Percentiles rank a stretch among this genome's conserved stretches.
Conservation (phyloP, 2,888 invertebrate genomes). For the Plebejus anna region DNA sequence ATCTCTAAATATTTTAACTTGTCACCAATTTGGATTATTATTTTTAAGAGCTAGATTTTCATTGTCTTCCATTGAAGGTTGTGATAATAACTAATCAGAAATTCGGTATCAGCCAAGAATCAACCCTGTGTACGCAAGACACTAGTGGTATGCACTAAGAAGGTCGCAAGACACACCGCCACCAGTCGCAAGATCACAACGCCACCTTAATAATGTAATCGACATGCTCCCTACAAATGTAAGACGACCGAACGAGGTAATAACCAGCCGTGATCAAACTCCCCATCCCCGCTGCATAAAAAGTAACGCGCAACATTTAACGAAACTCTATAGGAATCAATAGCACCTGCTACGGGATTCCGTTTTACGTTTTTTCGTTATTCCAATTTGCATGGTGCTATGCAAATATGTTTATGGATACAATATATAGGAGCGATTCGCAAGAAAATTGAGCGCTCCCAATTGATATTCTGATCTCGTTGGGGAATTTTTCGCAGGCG, state of each 20-base stretch:
- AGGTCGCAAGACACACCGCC: background rate
- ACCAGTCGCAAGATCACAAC: background rate
- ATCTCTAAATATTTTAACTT: too few species aligned
- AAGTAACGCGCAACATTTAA: constrained; percentile 20
- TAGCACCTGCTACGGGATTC: constrained; percentile 64
- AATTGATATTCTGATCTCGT: constrained; percentile 74
- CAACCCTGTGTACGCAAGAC: too few species aligned
- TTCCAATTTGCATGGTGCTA: constrained; percentile 50
- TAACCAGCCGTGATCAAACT: constrained; percentile 19
- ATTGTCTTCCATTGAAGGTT: too few species aligned
- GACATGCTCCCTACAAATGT: constrained; percentile 8
- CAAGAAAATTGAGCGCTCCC: constrained; percentile 69
- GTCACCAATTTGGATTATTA: too few species aligned
- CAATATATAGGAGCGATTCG: constrained; percentile 70
- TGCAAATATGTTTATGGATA: constrained; percentile 65
- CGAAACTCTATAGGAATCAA: constrained; percentile 44
- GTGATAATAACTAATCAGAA: too few species aligned
- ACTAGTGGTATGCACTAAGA: background rate
- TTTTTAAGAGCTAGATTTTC: too few species aligned
- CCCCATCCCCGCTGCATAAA: background rate
- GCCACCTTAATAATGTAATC: constrained; percentile 6
- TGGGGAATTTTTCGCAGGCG: constrained; percentile 63
- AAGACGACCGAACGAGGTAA: constrained; percentile 1
- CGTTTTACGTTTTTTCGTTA: constrained; percentile 59
- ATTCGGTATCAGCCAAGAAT: too few species aligned